Evolutionary conservation across 2,113 vertebrate species (phyloP).

Genomic region (Lota lota): DNA sequence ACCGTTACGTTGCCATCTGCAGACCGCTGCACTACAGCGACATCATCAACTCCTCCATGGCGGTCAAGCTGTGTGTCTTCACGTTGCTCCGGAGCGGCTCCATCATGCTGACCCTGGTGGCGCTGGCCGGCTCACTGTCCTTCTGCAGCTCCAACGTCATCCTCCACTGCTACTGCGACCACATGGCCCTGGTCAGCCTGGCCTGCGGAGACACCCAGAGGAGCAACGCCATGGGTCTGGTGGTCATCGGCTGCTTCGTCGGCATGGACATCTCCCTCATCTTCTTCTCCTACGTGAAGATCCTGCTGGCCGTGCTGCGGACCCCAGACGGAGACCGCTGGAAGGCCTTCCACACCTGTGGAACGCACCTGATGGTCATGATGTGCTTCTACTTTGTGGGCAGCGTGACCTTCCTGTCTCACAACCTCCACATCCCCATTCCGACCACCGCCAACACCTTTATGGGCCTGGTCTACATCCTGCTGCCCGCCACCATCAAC

Average conservation of each 20-base stretch:
- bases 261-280: slow-evolving; percentile 72
- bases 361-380: slow-evolving; percentile 76
- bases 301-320: slow-evolving; percentile 55
- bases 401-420: slow-evolving; percentile 74
- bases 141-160: slow-evolving; percentile 69
- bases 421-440: slow-evolving; percentile 54
- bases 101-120: slow-evolving; percentile 65
- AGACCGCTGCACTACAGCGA: slow-evolving; percentile 65
- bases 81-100: slow-evolving; percentile 62
- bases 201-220: slow-evolving; percentile 55
- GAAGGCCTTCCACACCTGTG: slow-evolving; percentile 78
- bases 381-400: slow-evolving; percentile 76
- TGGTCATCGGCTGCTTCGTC: slow-evolving; percentile 71
- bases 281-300: slow-evolving; percentile 69
- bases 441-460: slow-evolving; percentile 70
- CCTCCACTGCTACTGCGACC: slow-evolving; percentile 74
- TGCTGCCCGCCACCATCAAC: slow-evolving; percentile 73
- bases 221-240: slow-evolving; percentile 52
- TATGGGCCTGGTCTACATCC: slow-evolving; percentile 72
- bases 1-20: slow-evolving; percentile 77
- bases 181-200: slow-evolving; percentile 77
- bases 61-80: slow-evolving; percentile 54
- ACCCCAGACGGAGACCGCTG: slow-evolving; percentile 48
- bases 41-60: slow-evolving; percentile 36
- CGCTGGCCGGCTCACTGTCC: slow-evolving; percentile 58